A percentile compares a stretch with the other conserved stretches of the same genome.
Conservation (phyloP, 1,140 invertebrate genomes). For the Vanessa tameamea region DNA sequence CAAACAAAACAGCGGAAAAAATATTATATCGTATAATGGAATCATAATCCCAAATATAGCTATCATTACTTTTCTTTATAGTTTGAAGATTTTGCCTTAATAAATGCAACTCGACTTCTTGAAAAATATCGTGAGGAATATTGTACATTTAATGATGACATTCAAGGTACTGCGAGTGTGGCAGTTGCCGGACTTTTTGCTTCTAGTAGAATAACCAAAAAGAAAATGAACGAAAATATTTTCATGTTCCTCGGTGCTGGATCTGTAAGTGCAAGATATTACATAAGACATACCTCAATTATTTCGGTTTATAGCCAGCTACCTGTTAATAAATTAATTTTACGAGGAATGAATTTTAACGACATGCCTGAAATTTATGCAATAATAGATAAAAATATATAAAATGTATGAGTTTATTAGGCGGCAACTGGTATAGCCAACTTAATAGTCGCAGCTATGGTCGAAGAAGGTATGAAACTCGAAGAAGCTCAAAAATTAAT, state of each 20-base stretch:
- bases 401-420: slow-evolving; percentile 59
- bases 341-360: no score
- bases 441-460: slow-evolving; percentile 91
- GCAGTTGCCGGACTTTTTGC: slow-evolving; percentile 95
- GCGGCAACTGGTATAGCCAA: slow-evolving; percentile 93
- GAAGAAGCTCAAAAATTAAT: slow-evolving; percentile 89
- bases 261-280: slow-evolving; percentile 44
- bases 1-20: neutral
- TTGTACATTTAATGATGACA: slow-evolving; percentile 98
- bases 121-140: slow-evolving; percentile 93
- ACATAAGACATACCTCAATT: neutral
- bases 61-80: slow-evolving; percentile 61
- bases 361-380: no score
- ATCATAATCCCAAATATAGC: no score
- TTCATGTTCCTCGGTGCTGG: slow-evolving; percentile 96
- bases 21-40: no score
- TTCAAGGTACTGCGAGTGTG: slow-evolving; percentile 97
- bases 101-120: slow-evolving; percentile 95
- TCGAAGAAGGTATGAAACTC: slow-evolving; percentile 86
- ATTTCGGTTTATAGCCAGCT: no score
- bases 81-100: slow-evolving; percentile 98
- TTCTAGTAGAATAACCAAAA: slow-evolving; percentile 89
- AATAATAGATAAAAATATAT: no score
- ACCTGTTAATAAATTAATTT: no score
- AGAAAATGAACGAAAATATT: slow-evolving; percentile 89